Percentiles rank a stretch among this genome's conserved stretches.
Conservation (phyloP, 2,797 vertebrate genomes). For the Hyperoplus immaculatus region DNA sequence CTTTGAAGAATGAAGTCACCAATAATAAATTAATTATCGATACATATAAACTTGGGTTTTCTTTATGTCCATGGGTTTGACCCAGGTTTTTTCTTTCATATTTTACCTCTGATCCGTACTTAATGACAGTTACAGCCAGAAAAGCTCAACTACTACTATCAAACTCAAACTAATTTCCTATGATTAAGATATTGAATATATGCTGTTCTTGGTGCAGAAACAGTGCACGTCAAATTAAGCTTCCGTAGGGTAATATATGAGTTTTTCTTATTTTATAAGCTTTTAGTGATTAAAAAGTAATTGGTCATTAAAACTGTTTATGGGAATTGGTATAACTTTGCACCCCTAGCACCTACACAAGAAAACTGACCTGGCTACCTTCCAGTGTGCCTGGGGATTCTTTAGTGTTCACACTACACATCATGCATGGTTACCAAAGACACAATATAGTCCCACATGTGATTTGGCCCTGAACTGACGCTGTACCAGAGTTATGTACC, state of each 20-base stretch:
- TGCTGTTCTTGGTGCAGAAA: not conserved
- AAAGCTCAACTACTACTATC: not conserved
- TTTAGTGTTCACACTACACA: not conserved
- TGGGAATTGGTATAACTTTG: not conserved
- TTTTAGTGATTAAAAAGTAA: not conserved
- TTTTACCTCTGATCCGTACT: not conserved
- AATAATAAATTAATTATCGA: not conserved
- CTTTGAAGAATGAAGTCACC: not conserved
- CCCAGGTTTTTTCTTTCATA: not conserved
- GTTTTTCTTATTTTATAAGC: not conserved
- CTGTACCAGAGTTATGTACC: slow-evolving; percentile 1
- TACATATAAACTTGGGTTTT: not conserved
- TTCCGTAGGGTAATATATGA: not conserved
- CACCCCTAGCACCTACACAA: slow-evolving; percentile 6
- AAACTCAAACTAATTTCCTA: not conserved
- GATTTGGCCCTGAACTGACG: not conserved
- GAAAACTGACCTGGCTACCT: not conserved
- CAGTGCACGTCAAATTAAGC: not conserved
- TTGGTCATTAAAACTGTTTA: not conserved
- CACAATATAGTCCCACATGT: not conserved
- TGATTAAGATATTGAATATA: not conserved
- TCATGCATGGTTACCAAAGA: not conserved
- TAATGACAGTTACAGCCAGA: slow-evolving; percentile 3
- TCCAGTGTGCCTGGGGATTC: not conserved
- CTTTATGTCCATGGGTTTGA: not conserved